Conservation (phyloP, 2,113 vertebrate species). For the Morone chrysops region DNA sequence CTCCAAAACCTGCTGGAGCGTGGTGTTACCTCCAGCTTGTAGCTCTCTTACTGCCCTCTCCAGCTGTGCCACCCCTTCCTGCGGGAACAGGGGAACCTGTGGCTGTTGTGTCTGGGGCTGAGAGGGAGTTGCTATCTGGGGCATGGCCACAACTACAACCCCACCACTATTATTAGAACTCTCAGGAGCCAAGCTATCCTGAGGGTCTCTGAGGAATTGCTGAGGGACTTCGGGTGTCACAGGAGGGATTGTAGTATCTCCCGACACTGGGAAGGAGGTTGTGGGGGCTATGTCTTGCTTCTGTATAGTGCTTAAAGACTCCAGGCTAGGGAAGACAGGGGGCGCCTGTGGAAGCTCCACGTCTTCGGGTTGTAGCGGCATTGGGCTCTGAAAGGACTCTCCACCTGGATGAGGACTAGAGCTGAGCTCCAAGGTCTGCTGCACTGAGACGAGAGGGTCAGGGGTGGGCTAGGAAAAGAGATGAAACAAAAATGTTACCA, state of each 20-base stretch:
- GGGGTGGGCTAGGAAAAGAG: slow-evolving; percentile 79
- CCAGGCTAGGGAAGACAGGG: slow-evolving; percentile 87
- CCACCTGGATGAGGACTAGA: slow-evolving; percentile 83
- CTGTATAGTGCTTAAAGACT: slow-evolving; percentile 90
- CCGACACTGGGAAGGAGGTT: slow-evolving; percentile 89
- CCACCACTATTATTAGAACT: slow-evolving; percentile 74
- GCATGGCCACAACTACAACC: slow-evolving; percentile 79
- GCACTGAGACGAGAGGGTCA: slow-evolving; percentile 88
- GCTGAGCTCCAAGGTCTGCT: slow-evolving; percentile 89
- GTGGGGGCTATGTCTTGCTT: slow-evolving; percentile 92
- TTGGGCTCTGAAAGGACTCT: slow-evolving; percentile 88
- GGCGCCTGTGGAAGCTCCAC: slow-evolving; percentile 88
- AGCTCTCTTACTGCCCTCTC: slow-evolving; percentile 95
- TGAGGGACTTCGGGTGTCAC: slow-evolving; percentile 92
- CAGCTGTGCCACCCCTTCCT: slow-evolving; percentile 90
- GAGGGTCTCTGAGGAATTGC: slow-evolving; percentile 88
- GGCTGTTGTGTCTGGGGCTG: slow-evolving; percentile 86
- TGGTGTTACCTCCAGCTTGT: slow-evolving; percentile 82
- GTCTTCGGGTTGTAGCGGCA: slow-evolving; percentile 90
- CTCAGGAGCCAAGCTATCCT: slow-evolving; percentile 89
- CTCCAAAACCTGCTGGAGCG: slow-evolving; percentile 82
- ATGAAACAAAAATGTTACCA: slow-evolving; percentile 20
- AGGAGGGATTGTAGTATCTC: slow-evolving; percentile 86
- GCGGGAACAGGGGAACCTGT: slow-evolving; percentile 89
- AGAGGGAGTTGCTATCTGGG: slow-evolving; percentile 84